Percentiles rank a stretch among this genome's conserved stretches.
phyloP scores from a whole-genome alignment of 2,888 invertebrate species.

The Drosophila anceps region DNA sequence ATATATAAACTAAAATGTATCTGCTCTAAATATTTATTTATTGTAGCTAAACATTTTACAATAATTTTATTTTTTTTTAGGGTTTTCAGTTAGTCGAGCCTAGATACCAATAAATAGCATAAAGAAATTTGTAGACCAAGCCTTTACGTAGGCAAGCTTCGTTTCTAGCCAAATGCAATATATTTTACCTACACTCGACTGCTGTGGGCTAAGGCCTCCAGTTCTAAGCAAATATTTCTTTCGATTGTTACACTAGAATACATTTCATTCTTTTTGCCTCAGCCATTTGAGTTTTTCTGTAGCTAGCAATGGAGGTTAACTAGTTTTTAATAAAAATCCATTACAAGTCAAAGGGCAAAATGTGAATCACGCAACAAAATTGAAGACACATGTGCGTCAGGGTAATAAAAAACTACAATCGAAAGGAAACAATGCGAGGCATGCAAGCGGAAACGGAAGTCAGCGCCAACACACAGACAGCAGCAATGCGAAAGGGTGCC shows the following conservation, averaged over 20 bases:
- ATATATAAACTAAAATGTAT: too few species aligned
- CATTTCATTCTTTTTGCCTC: not conserved
- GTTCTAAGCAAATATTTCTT: conserved; percentile 3
- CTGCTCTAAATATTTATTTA: not conserved
- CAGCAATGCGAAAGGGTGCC: conserved; percentile 62
- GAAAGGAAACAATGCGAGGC: conserved; percentile 54
- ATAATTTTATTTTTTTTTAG: not conserved
- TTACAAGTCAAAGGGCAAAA: conserved; percentile 39
- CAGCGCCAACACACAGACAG: conserved; percentile 53
- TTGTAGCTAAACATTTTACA: too few species aligned
- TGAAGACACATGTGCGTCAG: conserved; percentile 47
- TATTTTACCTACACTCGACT: not conserved
- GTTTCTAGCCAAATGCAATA: too few species aligned
- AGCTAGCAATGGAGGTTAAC: conserved; percentile 23
- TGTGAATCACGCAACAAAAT: conserved; percentile 39
- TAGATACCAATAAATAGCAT: not conserved
- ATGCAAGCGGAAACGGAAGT: conserved; percentile 75
- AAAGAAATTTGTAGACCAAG: not conserved
- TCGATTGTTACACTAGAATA: not conserved
- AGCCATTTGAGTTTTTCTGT: not conserved
- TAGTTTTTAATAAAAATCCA: conserved; percentile 50
- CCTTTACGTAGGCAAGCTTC: not conserved
- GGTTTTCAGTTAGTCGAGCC: not conserved
- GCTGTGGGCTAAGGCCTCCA: not conserved
- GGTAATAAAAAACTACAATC: conserved; percentile 47